Base-by-base conservation (phyloP, 2,888 invertebrate species). In the Drosophila kambysellisi region DNA sequence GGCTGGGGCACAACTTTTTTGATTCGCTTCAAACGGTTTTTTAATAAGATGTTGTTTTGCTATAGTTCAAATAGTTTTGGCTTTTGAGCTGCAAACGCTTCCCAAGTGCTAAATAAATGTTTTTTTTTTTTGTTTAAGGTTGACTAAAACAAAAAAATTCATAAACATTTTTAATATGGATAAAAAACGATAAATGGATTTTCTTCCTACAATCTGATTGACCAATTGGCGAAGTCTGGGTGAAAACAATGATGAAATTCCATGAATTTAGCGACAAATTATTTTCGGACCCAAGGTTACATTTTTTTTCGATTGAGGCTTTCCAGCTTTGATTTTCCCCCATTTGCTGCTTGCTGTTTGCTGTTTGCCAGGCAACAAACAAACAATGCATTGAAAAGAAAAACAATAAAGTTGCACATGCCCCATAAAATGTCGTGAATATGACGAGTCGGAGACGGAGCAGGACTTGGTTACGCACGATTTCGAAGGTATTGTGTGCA, bases 371-470 rank as follows among this genome's bases (percentile, higher is more conserved):
- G 30, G 39, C 59, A 61, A 48, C 64, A 39, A 57, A 30, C 61
- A 57, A 74, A 74, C 85, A 74, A 68, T 73, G 78, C 89, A 85
- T 87, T 87, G 82, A 84, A 84, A 88, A 79, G 88, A 73, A 75
- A 88, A 74, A 89, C 89, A 89, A 85, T 85, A 89, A 85, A 85
- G 84, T 46, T 88, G 81, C 88, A 85, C 89, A 85, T 82, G 78
- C 57, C 71, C 78, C 78, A 84, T 80, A 85, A 88, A 88, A 79
- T 74, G 71, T 62, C 74, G 85, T 88, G 77, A 84, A 88, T 73
- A 80, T 89, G 84, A 89, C 72, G 71, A 82, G 64, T 67, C 67
- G 25, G 25, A 25, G 52, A 53, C 29, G n/a, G 52, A 12, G 50
- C n/a, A 32, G 12, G 37, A 9, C 48, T 30, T 15, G 60, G 46